Evolutionary conservation across 2,113 vertebrate species (phyloP), one percentile per base, ranked within the genome.

Genomic region (Lagopus leucura): DNA sequence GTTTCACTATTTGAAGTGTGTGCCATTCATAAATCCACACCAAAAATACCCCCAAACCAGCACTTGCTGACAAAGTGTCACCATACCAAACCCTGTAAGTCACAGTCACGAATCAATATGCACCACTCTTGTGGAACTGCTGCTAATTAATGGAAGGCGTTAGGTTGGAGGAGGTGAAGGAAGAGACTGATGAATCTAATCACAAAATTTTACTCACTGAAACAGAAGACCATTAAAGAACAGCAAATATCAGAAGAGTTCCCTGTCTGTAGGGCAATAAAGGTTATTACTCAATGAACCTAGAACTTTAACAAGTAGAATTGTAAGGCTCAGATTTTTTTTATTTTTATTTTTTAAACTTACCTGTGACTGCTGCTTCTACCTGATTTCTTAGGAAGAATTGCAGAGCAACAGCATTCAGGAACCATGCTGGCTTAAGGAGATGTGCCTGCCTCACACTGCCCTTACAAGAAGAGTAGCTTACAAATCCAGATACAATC

Each of bases 401-500:
- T 10, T 28, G 52, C 52, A 54, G 15, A 58, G 61, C 70, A 45
- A 36, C n/a, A 87, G 30, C 13, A 19, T 61, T 63, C n/a, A 30
- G 65, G 66, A 89, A 75, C 1, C 10, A 92, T 58, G 18, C 0
- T 74, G 38, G 36, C 36, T 76, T 66, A 30, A 92, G 42, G 92
- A 91, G 34, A 40, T 4, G 0, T 0, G 4, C 19, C 30, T 45
- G 5, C 40, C 45, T 78, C 70, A 87, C 25, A 18, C 65, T 63
- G 54, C 77, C 66, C 48, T 48, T 58, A n/a, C 32, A 86, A 18
- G 11, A 76, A 88, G 64, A 84, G 54, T 32, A 61, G 17, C 63
- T 86, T 77, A 92, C 47, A 85, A 86, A 89, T 14, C 71, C 45
- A 64, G 22, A 60, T 11, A 75, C 3, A 93, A 79, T 11, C 8